phyloP scores from a whole-genome alignment of 2,888 invertebrate genomes.

The Elmis aenea region DNA sequence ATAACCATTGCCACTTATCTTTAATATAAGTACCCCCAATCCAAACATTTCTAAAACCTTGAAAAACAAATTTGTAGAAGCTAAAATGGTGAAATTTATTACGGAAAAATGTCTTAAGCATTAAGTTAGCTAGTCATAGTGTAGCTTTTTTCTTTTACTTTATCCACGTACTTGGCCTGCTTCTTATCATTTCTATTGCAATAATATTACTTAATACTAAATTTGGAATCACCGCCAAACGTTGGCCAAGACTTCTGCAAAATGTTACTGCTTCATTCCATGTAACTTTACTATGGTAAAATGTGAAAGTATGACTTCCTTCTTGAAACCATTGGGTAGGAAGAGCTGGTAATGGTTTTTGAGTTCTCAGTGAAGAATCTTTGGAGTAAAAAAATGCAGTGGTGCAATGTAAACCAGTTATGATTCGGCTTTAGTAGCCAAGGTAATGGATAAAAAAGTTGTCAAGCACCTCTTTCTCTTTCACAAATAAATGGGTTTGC shows the following conservation, averaged over 20 bases:
- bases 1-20: slow-evolving; percentile 1
- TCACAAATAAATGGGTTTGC: slow-evolving; percentile 8
- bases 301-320: slow-evolving; percentile 4
- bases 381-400: no score
- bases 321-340: slow-evolving; percentile 1
- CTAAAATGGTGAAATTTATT: background rate
- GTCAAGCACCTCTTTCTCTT: slow-evolving; percentile 1
- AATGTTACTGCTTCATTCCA: slow-evolving; percentile 5
- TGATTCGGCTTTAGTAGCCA: no score
- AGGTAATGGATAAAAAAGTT: no score
- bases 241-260: slow-evolving; percentile 5
- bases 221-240: slow-evolving; percentile 4
- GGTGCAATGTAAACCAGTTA: no score
- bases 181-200: background rate
- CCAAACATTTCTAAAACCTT: slow-evolving; percentile 5
- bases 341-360: slow-evolving; percentile 2
- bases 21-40: slow-evolving; percentile 2
- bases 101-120: no score
- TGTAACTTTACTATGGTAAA: slow-evolving; percentile 4
- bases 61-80: slow-evolving; percentile 4
- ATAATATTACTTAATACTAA: background rate
- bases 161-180: slow-evolving; percentile 5
- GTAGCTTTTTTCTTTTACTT: background rate
- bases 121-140: no score
- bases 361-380: no score